phyloP scores from a whole-genome alignment of 2,888 invertebrate genomes.

The Ganaspis brasiliensis region DNA sequence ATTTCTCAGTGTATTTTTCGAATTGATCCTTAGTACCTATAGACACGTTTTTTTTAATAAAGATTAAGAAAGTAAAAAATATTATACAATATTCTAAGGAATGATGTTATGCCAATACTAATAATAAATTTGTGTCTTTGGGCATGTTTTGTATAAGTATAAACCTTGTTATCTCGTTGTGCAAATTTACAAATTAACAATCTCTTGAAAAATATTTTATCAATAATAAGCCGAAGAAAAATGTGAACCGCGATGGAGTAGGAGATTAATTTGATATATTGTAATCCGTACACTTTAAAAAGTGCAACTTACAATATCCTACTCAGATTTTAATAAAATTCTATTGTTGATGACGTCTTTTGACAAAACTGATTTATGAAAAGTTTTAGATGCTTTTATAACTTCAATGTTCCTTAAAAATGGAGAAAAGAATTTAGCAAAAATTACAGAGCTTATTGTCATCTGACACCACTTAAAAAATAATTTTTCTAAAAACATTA shows the following conservation, averaged over 20 bases:
- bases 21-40: no score
- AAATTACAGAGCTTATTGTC: no score
- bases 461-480: no score
- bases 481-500: no score
- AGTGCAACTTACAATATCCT: not conserved
- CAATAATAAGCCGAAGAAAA: conserved; percentile 37
- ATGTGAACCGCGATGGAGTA: conserved; percentile 28
- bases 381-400: not conserved
- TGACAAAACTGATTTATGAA: not conserved
- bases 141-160: not conserved
- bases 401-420: no score
- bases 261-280: conserved; percentile 24
- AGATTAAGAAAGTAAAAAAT: no score
- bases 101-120: no score
- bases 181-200: conserved; percentile 19
- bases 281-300: conserved; percentile 30
- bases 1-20: no score
- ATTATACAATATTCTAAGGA: not conserved
- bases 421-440: no score
- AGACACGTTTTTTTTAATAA: no score
- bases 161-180: conserved; percentile 4
- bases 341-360: not conserved
- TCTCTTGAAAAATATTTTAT: conserved; percentile 27
- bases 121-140: no score
- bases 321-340: conserved; percentile 27